Base-by-base conservation (phyloP, 2,113 vertebrate species). In the Prietella phreatophila region DNA sequence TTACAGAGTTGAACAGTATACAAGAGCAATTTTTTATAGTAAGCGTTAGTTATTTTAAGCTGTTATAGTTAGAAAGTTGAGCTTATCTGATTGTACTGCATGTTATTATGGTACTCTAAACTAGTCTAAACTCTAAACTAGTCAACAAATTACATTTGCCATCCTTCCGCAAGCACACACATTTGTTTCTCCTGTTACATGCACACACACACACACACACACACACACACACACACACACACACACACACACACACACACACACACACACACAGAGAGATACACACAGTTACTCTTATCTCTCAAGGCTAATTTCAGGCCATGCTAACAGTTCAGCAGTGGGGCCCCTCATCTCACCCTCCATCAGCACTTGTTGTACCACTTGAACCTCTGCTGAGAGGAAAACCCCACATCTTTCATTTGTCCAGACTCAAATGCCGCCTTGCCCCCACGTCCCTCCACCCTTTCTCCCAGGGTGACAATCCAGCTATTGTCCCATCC, bases 401-500 rank as follows among this genome's bases (percentile, higher is more conserved):
- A 94, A 95, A 92, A 90, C 90, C 89, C 86, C 91, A 91, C 92
- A 85, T 94, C 93, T 95, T 94, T 95, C 92, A 93, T 91, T 87
- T 93, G 39, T 63, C 91, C 90, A 92, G 92, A 89, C 93, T 92
- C 88, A 86, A 92, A 85, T 93, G 87, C 87, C 60, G 85, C 92
- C 83, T 87, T 65, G 82, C 69, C 27, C 60, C 14, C 69, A 56
- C 53, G 25, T 50, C 91, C 92, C 91, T 90, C 92, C 92, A 22
- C 94, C 82, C 85, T 90, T 91, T 87, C 93, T 93, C 11, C 93
- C 89, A 91, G 90, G 93, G 93, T 96, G 96, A 99, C 97, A 99
- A 97, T 97, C 91, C 93, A 92, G 94, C 94, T 96, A 97, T 99
- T 99, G 97, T 99, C 94, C 96, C 95, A 95, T 93, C 92, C 91